phyloP scores from a whole-genome alignment of 1,140 invertebrate species.

The Glossosoma conforme region DNA sequence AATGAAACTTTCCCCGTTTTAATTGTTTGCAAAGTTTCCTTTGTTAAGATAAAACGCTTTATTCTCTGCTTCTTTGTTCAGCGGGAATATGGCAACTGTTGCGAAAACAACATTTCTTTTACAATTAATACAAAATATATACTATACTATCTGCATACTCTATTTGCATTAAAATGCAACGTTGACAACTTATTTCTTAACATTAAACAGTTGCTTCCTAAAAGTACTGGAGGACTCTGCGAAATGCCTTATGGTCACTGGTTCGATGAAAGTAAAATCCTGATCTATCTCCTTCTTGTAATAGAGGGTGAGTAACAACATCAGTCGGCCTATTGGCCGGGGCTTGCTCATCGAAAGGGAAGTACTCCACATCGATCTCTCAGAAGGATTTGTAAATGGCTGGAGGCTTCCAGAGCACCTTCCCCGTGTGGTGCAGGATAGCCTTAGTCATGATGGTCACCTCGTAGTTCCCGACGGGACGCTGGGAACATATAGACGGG shows the following conservation, averaged over 20 bases:
- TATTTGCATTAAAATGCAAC: too few relatives aligned
- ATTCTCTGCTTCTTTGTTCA: slow-evolving; percentile 3
- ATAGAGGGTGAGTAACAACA: too few relatives aligned
- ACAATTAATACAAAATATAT: too few relatives aligned
- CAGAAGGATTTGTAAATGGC: slow-evolving; percentile 98
- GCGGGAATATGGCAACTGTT: not conserved
- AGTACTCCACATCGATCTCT: slow-evolving; percentile 95
- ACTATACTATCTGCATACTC: too few relatives aligned
- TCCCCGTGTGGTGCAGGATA: slow-evolving; percentile 85
- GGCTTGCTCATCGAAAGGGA: slow-evolving; percentile 93
- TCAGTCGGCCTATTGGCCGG: too few relatives aligned
- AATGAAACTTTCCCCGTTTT: slow-evolving; percentile 17
- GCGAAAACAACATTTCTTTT: not conserved
- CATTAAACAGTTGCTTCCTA: too few relatives aligned
- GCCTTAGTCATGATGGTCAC: slow-evolving; percentile 97
- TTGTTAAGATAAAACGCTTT: slow-evolving; percentile 23
- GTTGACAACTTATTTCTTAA: too few relatives aligned
- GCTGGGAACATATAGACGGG: too few relatives aligned
- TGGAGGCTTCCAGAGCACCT: slow-evolving; percentile 94
- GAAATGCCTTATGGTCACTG: too few relatives aligned
- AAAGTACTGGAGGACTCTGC: too few relatives aligned
- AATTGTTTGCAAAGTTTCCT: slow-evolving; percentile 22
- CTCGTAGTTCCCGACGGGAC: slow-evolving; percentile 97
- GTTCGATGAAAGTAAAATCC: too few relatives aligned
- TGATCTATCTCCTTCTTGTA: too few relatives aligned